Base-by-base conservation (phyloP, 2,888 invertebrate genomes). In the Drosophila pegasa region DNA sequence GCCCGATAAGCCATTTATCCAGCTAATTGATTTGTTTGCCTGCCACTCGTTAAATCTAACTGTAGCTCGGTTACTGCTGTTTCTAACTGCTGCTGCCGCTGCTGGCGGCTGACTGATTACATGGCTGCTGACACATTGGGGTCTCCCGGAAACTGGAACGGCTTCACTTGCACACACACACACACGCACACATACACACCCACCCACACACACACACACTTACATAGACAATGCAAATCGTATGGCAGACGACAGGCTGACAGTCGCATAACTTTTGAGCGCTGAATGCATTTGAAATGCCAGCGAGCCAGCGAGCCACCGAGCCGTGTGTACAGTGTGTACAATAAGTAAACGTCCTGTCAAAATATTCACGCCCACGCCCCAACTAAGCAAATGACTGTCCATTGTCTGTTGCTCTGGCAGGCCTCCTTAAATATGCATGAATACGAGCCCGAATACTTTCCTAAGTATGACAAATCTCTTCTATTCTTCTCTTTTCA, bases 321-420 rank as follows among this genome's bases (percentile, higher is more conserved):
- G 43, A 25, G 25, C 43, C 43, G 43, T 45, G 16, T 22, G 54
- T 41, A 80, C 73, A 73, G 78, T 77, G 78, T 57, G 63, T 38
- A 47, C 61, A 64, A 66, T 78, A 77, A 70, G 78, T 60, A 80
- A 77, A 73, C 50, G 52, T 54, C 60, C 78, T 78, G 81, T 78
- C 78, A 78, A 78, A 78, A 78, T 77, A 80, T 78, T 80, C 74
- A 77, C 78, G 74, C 78, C 78, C 62, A 45, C n/a, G 58, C 27
- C 29, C 33, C 33, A 62, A 60, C 57, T 56, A 71, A 67, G 72
- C 58, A 62, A 72, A 73, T 75, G 74, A 73, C 56, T 68, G 52
- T 68, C 61, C 71, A 75, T 75, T 75, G 75, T 75, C 69, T 55
- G 61, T 40, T 51, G 25, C 45, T 48, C 27, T 58, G 61, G n/a